Evolutionary conservation across 2,113 vertebrate genomes (phyloP).

Genomic region (Lichenostomus cassidix): DNA sequence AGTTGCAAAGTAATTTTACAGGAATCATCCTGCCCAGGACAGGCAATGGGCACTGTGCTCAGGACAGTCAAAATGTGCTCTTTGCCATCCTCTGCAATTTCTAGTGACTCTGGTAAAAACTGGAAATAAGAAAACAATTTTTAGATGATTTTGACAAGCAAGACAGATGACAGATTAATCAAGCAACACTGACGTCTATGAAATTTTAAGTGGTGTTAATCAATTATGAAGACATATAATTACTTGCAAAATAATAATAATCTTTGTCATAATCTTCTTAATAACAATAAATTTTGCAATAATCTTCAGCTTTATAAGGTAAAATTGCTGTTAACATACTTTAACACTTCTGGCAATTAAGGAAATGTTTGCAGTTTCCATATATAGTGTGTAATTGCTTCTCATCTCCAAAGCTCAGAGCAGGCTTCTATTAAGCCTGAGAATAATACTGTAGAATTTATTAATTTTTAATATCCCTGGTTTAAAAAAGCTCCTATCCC

Average conservation of each 20-base stretch:
- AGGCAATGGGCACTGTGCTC: conserved; percentile 77
- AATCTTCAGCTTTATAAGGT: background rate
- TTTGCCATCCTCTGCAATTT: conserved; percentile 77
- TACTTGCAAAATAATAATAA: conserved; percentile 6
- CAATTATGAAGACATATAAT: background rate
- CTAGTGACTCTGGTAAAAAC: conserved; percentile 79
- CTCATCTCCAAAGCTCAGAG: background rate
- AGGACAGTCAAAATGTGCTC: conserved; percentile 75
- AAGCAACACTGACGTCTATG: background rate
- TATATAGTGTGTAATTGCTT: background rate
- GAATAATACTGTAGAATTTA: background rate
- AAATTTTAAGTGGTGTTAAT: background rate
- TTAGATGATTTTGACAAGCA: background rate
- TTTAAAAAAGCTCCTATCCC: background rate
- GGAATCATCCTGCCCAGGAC: conserved; percentile 6
- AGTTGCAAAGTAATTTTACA: conserved; percentile 78
- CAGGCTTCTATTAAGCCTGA: background rate
- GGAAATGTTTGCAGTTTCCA: background rate
- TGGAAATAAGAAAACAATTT: conserved; percentile 32
- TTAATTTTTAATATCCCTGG: background rate
- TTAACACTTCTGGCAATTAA: background rate
- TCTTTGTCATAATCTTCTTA: background rate
- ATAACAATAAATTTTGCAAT: background rate
- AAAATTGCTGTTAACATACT: background rate
- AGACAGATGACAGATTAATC: background rate